A percentile compares a stretch with the other conserved stretches of the same genome.
Evolutionary conservation across 2,113 vertebrate species (phyloP).

Genomic region (Epinephelus fuscoguttatus): DNA sequence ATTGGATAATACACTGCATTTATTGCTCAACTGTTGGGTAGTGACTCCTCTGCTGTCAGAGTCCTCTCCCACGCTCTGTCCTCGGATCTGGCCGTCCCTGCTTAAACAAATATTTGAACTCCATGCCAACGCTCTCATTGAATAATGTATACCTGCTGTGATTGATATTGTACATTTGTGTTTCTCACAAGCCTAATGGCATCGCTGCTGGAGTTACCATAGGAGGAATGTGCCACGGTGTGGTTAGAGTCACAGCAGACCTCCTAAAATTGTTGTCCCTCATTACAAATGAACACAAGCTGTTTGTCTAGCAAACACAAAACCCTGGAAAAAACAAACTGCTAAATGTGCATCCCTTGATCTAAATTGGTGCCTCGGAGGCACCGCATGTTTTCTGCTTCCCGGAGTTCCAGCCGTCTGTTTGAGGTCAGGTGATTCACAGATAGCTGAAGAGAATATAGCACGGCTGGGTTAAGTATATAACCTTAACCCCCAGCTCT

Average conservation of each 20-base stretch:
- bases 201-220: conserved; percentile 65
- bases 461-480: background rate
- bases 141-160: conserved; percentile 66
- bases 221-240: conserved; percentile 56
- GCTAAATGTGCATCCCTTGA: conserved; percentile 36
- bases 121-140: conserved; percentile 53
- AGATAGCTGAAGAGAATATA: conserved; percentile 28
- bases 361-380: conserved; percentile 39
- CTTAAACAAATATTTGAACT: conserved; percentile 79
- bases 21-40: conserved; percentile 55
- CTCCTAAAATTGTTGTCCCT: background rate
- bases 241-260: conserved; percentile 9
- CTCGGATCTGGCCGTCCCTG: conserved; percentile 47
- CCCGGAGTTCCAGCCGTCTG: conserved; percentile 27
- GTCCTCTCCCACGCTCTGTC: conserved; percentile 72
- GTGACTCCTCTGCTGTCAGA: conserved; percentile 42
- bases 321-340: conserved; percentile 47
- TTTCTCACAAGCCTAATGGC: conserved; percentile 54
- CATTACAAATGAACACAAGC: conserved; percentile 19
- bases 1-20: conserved; percentile 54
- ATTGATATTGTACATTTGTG: conserved; percentile 68
- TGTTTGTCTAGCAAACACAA: conserved; percentile 37
- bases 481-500: conserved; percentile 6
- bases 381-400: conserved; percentile 17
- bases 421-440: conserved; percentile 49